These are phyloP conservation scores for Lasioglossum pauxillum DNA, from an alignment of 2,888 invertebrate genomes.

Conservation along the genomic window DNA sequence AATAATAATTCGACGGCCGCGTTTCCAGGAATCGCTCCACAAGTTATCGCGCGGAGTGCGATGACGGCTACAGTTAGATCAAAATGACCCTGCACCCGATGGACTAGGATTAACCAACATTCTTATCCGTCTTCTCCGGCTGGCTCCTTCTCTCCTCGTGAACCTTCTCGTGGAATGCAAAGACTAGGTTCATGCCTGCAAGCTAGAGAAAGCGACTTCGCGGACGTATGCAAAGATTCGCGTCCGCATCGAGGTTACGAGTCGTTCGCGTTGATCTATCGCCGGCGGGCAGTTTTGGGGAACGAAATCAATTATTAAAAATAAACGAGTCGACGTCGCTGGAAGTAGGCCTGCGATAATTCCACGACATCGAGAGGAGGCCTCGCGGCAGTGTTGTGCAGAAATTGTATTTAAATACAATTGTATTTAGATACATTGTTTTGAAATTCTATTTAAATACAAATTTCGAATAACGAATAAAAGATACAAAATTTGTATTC, in stretches of 20 bases:
- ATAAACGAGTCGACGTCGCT: neutral
- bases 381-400: too few relatives aligned
- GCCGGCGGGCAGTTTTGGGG: neutral
- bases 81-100: slow-evolving; percentile 15
- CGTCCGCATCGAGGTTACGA: slow-evolving; percentile 48
- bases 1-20: neutral
- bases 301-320: slow-evolving; percentile 22
- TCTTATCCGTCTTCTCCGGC: slow-evolving; percentile 10
- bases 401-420: too few relatives aligned
- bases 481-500: too few relatives aligned
- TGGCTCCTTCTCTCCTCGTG: neutral
- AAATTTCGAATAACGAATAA: too few relatives aligned
- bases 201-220: slow-evolving; percentile 58
- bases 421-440: too few relatives aligned
- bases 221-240: slow-evolving; percentile 38
- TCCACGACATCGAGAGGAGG: neutral
- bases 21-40: neutral
- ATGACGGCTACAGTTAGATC: neutral
- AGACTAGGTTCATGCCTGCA: slow-evolving; percentile 40
- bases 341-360: neutral
- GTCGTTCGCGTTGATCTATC: slow-evolving; percentile 13
- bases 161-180: slow-evolving; percentile 20
- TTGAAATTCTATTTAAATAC: too few relatives aligned
- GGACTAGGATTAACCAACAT: slow-evolving; percentile 5
- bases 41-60: neutral